Percentiles rank a stretch among this genome's conserved stretches.
phyloP scores from a whole-genome alignment of 2,113 vertebrate species.

The Sinosuthora webbiana region DNA sequence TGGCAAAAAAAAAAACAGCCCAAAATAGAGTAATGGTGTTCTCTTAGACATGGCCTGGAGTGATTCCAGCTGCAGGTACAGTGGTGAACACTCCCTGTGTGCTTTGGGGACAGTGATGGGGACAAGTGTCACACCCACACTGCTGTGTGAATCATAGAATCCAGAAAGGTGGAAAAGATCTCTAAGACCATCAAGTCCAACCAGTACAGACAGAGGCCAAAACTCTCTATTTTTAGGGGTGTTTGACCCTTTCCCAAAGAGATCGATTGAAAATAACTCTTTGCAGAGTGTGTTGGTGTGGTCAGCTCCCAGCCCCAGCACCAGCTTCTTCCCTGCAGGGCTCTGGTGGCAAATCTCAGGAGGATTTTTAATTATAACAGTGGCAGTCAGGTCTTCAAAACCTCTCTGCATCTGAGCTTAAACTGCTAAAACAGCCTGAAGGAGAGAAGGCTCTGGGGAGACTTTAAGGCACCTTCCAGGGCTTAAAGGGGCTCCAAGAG shows the following conservation, averaged over 20 bases:
- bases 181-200: neutral
- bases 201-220: neutral
- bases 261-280: neutral
- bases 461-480: neutral
- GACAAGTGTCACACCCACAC: neutral
- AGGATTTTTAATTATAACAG: neutral
- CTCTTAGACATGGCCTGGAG: neutral
- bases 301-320: neutral
- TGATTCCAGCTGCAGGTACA: neutral
- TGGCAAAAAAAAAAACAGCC: neutral
- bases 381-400: neutral
- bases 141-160: neutral
- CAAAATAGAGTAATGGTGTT: neutral
- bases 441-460: neutral
- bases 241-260: neutral
- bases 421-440: neutral
- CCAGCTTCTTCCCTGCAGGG: neutral
- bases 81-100: rapidly evolving
- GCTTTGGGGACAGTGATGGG: neutral
- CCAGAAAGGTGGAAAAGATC: neutral
- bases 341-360: neutral
- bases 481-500: neutral
- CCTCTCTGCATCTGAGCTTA: neutral
- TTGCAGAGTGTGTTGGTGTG: neutral
- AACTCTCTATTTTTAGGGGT: neutral